Conservation (phyloP, 2,888 invertebrate species). For the Mimachlamys varia region DNA sequence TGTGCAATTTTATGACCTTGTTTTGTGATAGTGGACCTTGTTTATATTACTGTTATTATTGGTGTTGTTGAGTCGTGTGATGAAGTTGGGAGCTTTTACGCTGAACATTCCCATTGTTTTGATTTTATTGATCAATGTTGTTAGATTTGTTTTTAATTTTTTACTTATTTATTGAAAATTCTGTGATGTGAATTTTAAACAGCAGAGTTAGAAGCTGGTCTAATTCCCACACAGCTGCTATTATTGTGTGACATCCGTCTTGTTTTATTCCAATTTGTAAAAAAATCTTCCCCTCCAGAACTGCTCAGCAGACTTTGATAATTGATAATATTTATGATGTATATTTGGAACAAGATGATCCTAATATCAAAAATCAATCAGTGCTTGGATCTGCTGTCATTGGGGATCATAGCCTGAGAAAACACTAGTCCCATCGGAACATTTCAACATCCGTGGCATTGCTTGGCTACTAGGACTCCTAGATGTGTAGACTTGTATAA, state of each 20-base stretch:
- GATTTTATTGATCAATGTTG: conserved; percentile 6
- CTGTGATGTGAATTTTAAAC: neutral
- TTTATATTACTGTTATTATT: neutral
- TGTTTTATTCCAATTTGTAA: neutral
- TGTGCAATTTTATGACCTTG: neutral
- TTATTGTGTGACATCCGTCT: neutral
- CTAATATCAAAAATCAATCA: neutral
- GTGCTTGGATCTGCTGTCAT: too few relatives aligned
- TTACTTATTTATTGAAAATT: neutral
- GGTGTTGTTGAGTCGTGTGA: neutral
- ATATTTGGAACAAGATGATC: neutral
- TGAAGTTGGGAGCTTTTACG: neutral
- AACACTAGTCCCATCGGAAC: neutral
- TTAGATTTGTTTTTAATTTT: neutral
- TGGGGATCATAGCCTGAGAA: neutral
- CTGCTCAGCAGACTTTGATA: neutral
- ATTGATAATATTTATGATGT: neutral
- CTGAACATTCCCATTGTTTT: neutral
- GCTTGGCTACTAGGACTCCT: neutral
- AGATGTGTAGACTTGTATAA: neutral
- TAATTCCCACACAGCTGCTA: neutral
- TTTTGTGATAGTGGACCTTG: neutral
- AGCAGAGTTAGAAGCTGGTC: neutral
- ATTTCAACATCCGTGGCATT: too few relatives aligned
- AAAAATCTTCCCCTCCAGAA: neutral